Conservation (phyloP, 2,888 invertebrate genomes). For the Carpatolechia fugitivella region DNA sequence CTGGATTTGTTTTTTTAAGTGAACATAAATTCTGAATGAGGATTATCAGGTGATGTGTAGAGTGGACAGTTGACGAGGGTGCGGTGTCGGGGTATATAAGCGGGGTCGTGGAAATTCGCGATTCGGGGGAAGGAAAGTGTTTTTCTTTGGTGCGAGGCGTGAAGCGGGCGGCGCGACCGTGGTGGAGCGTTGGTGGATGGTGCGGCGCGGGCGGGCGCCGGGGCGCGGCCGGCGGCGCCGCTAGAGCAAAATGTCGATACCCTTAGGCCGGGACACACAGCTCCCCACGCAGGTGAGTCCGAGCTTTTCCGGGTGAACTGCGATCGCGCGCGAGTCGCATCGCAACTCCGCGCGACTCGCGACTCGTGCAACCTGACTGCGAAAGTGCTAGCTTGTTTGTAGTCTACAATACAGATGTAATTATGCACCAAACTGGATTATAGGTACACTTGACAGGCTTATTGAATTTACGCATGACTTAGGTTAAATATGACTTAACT, state of each 20-base stretch:
- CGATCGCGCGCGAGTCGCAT: not conserved
- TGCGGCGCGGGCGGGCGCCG: conserved; percentile 72
- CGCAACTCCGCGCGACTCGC: not conserved
- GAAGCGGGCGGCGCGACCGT: conserved; percentile 46
- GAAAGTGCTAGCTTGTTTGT: not conserved
- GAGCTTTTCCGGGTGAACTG: conserved; percentile 34
- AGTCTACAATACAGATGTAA: not conserved
- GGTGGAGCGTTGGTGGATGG: conserved; percentile 69
- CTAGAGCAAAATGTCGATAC: conserved; percentile 77
- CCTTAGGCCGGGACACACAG: conserved; percentile 74
- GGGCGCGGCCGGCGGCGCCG: conserved; percentile 77
- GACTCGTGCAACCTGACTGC: not conserved
- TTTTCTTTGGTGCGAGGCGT: conserved; percentile 68
- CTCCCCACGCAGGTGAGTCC: conserved; percentile 74
- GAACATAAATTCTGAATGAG: conserved; percentile 34
- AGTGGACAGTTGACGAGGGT: conserved; percentile 30
- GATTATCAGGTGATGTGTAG: conserved; percentile 44
- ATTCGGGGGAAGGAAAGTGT: conserved; percentile 64
- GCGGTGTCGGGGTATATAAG: conserved; percentile 35
- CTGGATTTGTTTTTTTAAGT: conserved; percentile 39
- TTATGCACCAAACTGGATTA: conserved; percentile 1
- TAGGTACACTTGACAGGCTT: not conserved
- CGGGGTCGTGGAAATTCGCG: conserved; percentile 41
- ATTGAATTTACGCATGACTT: conserved; percentile 7
- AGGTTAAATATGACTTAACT: conserved; percentile 2